Percentiles rank a stretch among this genome's conserved stretches.
Evolutionary conservation across 1,140 invertebrate genomes (phyloP).

Genomic region (Apocrypta bakeri): DNA sequence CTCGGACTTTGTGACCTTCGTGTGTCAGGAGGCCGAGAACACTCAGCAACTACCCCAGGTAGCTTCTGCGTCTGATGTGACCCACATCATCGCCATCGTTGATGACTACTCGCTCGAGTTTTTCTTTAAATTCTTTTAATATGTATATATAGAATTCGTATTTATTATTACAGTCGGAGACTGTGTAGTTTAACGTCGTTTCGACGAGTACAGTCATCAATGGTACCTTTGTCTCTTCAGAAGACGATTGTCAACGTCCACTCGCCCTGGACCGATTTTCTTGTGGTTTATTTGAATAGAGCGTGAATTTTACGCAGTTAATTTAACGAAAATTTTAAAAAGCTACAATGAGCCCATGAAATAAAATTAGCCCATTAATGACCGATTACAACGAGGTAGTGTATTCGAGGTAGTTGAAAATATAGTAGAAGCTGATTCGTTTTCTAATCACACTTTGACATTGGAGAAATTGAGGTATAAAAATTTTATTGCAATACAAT

Average conservation of each 20-base stretch:
- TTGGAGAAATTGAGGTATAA: too few relatives aligned
- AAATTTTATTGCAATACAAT: too few relatives aligned
- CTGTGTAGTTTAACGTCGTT: too few relatives aligned
- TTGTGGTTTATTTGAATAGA: background rate
- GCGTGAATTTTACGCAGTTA: background rate
- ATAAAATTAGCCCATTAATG: too few relatives aligned
- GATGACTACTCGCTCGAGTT: conserved; percentile 33
- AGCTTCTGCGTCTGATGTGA: conserved; percentile 64
- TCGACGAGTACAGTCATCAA: conserved; percentile 1
- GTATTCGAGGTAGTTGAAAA: too few relatives aligned
- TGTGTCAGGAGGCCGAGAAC: conserved; percentile 93
- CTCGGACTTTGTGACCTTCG: conserved; percentile 96
- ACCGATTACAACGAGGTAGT: too few relatives aligned
- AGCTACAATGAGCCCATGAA: too few relatives aligned
- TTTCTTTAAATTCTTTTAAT: background rate
- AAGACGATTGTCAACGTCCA: conserved; percentile 59
- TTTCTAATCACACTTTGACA: too few relatives aligned
- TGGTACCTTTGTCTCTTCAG: background rate
- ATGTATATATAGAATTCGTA: too few relatives aligned
- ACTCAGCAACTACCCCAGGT: conserved; percentile 88
- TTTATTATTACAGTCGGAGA: too few relatives aligned
- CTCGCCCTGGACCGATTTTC: conserved; percentile 56
- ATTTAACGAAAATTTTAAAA: background rate
- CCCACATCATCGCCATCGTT: conserved; percentile 42
- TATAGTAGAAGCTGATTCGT: too few relatives aligned